Evolutionary conservation across 2,113 vertebrate genomes (phyloP), one percentile per base, ranked within the genome.

Genomic region (Chrysochloris asiatica): DNA sequence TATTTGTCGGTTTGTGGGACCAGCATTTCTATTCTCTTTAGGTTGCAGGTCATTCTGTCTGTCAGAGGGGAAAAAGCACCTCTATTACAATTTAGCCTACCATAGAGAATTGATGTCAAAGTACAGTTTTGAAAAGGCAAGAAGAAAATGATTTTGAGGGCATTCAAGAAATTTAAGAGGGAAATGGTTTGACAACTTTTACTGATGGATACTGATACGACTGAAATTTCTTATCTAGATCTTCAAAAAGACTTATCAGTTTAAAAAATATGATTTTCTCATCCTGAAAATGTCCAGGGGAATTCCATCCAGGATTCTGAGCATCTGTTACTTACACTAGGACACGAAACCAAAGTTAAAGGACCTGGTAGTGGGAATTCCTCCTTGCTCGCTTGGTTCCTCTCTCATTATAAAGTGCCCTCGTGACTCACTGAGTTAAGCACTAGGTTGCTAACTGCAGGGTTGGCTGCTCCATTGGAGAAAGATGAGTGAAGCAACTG

Each of bases 121-220:
- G 52, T 41, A 47, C 9, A 81, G 30, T 73, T 63, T 50, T 50
- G 16, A 28, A 76, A 89, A 2, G 14, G 24, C 10, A 71, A 79
- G 26, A 87, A 67, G 45, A 87, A 86, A 84, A n/a, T 19, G 33
- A 72, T 87, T 77, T 76, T 59, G n/a, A 86, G 86, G 16, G 30
- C 36, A 63, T 33, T 24, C 2, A 54, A 36, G 45, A 36, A 81
- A 76, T 43, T 30, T 36, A 43, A 59, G 6, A 63, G 33, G 47
- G 75, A 14, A 80, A 45, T 36, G 9, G 54, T 36, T 80, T 67
- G 30, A 61, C 77, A 1, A 43, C 28, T 54, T 91, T 88, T 22
- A 24, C 12, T 63, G 43, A 10, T 21, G 54, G 26, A 56, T 56
- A 76, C 83, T 87, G 65, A 78, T 78, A 56, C n/a, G 81, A 36